These are phyloP conservation scores for Lordiphosa mommai DNA, from an alignment of 1,140 invertebrate genomes.

Conservation along the genomic window DNA sequence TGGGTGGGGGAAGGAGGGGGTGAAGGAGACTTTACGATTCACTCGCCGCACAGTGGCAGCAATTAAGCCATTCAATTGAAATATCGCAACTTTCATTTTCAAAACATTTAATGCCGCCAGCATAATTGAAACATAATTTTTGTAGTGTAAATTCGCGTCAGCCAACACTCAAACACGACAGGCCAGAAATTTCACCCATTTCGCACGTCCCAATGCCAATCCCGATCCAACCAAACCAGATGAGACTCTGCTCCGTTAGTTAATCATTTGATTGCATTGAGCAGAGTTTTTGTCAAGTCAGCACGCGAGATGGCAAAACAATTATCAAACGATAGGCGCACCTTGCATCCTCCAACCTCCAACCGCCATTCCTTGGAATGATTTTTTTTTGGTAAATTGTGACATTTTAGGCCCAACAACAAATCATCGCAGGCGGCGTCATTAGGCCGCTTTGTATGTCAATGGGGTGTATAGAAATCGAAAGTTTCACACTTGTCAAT, in stretches of 20 bases:
- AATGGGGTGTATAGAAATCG: constrained; percentile 77
- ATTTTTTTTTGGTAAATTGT: constrained; percentile 60
- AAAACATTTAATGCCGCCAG: constrained; percentile 40
- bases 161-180: constrained; percentile 54
- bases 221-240: constrained; percentile 2
- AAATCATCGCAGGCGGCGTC: constrained; percentile 67
- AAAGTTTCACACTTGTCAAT: constrained; percentile 78
- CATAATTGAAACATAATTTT: constrained; percentile 78
- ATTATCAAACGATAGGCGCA: constrained; percentile 58
- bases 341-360: constrained; percentile 11
- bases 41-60: constrained; percentile 34
- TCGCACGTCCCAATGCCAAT: constrained; percentile 50
- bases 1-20: neutral
- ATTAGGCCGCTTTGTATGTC: constrained; percentile 69
- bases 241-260: constrained; percentile 44
- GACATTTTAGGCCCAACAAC: constrained; percentile 74
- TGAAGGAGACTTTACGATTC: neutral
- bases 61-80: constrained; percentile 67
- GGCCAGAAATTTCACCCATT: constrained; percentile 67
- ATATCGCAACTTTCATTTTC: constrained; percentile 67
- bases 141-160: constrained; percentile 58
- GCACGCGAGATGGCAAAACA: constrained; percentile 56
- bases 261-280: constrained; percentile 76
- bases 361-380: constrained; percentile 15
- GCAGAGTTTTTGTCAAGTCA: constrained; percentile 62